Conservation (phyloP, 64 coral and sea anemone genomes). For the Pachyseris speciosa region DNA sequence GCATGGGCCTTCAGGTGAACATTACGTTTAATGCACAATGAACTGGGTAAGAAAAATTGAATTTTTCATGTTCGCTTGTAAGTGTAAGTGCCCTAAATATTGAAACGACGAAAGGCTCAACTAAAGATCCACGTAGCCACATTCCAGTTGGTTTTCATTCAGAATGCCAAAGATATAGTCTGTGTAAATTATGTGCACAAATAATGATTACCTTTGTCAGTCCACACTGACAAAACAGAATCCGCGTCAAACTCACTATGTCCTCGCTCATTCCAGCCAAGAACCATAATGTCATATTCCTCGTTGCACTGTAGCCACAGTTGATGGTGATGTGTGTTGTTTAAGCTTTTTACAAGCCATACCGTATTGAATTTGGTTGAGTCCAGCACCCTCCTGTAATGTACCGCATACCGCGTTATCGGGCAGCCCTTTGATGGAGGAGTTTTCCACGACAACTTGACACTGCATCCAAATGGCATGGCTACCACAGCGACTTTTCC, state of each 20-base stretch:
- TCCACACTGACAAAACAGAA: not conserved
- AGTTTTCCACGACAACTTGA: not conserved
- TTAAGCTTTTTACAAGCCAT: not conserved
- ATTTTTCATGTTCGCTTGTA: too few species aligned
- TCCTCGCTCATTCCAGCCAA: constrained; percentile 8
- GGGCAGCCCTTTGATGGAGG: not conserved
- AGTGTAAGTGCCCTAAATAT: too few species aligned
- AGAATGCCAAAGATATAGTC: too few species aligned
- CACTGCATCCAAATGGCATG: not conserved
- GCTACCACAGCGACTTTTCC: not conserved
- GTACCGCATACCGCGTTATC: not conserved
- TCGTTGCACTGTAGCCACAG: not conserved
- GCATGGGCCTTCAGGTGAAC: too few species aligned
- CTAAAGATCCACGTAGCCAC: too few species aligned
- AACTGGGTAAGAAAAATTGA: too few species aligned
- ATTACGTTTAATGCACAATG: too few species aligned
- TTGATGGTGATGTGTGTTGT: not conserved
- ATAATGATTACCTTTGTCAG: not conserved
- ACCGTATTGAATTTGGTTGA: not conserved
- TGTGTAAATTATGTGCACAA: too few species aligned
- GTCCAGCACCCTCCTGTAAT: not conserved
- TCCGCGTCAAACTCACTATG: not conserved
- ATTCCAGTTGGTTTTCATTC: too few species aligned
- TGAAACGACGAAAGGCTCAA: too few species aligned
- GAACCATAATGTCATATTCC: not conserved